A percentile compares a stretch with the other conserved stretches of the same genome.
Evolutionary conservation across 2,113 vertebrate species (phyloP).

Genomic region (Daphoenositta chrysoptera): DNA sequence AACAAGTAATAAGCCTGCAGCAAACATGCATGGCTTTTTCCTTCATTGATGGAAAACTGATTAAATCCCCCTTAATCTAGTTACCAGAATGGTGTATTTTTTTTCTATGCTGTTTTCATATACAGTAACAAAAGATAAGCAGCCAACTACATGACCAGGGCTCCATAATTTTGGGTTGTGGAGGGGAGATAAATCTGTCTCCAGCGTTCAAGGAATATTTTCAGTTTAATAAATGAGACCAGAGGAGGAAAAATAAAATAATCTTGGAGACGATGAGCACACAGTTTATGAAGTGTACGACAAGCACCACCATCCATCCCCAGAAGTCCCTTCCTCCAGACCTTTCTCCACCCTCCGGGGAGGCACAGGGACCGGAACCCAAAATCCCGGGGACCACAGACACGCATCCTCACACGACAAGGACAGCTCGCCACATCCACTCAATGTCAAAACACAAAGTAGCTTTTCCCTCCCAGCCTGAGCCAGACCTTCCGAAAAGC

Average conservation of each 20-base stretch:
- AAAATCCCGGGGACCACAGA: background rate
- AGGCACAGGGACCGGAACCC: background rate
- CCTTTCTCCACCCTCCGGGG: background rate
- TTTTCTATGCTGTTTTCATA: background rate
- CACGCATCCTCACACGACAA: background rate
- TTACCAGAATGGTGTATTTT: background rate
- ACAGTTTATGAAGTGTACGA: background rate
- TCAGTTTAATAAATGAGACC: background rate
- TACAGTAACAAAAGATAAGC: background rate
- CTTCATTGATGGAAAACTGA: constrained; percentile 5
- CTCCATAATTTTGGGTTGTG: background rate
- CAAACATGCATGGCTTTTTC: background rate
- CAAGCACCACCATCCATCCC: background rate
- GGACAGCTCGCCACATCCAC: background rate
- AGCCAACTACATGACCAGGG: background rate
- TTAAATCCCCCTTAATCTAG: background rate
- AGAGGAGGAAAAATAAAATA: background rate
- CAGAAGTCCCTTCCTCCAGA: background rate
- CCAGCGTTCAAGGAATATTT: background rate
- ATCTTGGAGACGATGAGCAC: background rate
- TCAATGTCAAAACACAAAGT: constrained; percentile 11
- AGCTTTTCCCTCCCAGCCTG: background rate
- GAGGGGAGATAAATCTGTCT: background rate
- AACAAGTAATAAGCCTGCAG: background rate
- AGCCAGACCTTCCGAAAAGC: background rate